Percentiles rank a stretch among this genome's conserved stretches.
phyloP scores from a whole-genome alignment of 2,113 vertebrate genomes.

The Caranx melampygus region DNA sequence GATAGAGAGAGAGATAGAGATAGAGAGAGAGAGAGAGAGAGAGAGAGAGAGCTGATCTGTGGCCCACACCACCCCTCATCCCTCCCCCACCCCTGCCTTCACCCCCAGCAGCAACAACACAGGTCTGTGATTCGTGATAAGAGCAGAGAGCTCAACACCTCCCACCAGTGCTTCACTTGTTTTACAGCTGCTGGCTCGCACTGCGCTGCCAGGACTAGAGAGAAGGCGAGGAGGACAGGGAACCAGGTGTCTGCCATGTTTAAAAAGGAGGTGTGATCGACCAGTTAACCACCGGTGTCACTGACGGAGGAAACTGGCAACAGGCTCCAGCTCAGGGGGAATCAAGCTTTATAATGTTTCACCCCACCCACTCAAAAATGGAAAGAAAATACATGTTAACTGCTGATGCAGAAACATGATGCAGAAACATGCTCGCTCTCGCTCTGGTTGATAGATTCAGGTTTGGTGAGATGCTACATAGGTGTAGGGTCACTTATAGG shows the following conservation, averaged over 20 bases:
- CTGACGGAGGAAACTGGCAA: neutral
- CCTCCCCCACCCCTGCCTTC: neutral
- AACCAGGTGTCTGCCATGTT: neutral
- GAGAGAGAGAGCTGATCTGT: slow-evolving; percentile 62
- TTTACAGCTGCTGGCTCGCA: slow-evolving; percentile 1
- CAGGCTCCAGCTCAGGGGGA: neutral
- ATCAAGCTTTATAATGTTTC: too few relatives aligned
- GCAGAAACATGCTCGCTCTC: too few relatives aligned
- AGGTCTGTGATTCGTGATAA: slow-evolving; percentile 43
- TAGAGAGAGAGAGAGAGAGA: too few relatives aligned
- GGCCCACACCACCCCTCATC: neutral
- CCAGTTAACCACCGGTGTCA: neutral
- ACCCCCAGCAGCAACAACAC: slow-evolving; percentile 13
- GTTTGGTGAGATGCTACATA: too few relatives aligned
- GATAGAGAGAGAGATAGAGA: too few relatives aligned
- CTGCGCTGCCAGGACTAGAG: neutral
- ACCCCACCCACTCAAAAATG: too few relatives aligned
- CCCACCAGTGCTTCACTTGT: slow-evolving; percentile 3
- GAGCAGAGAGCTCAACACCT: slow-evolving; percentile 30
- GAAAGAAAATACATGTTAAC: too few relatives aligned
- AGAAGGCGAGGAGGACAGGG: neutral
- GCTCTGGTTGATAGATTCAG: too few relatives aligned
- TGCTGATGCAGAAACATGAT: too few relatives aligned
- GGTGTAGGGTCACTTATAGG: too few relatives aligned
- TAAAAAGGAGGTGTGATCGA: neutral